Conservation (phyloP, 92 coral and sea anemone species). For the Muricea muricata region DNA sequence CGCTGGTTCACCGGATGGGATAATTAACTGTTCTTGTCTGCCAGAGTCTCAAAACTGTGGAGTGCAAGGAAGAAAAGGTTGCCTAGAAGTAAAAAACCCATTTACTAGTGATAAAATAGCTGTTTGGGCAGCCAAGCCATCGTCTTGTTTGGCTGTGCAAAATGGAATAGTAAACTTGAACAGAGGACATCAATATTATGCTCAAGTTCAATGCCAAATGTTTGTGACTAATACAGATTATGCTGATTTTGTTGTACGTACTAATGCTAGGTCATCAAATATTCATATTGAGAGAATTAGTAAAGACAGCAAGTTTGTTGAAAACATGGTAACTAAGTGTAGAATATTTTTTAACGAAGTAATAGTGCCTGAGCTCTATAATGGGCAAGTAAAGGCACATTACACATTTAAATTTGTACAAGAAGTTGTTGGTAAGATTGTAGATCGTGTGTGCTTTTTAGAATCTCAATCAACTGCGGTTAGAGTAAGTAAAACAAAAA, state of each 20-base stretch:
- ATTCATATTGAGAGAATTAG: not conserved
- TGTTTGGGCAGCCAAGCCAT: no score
- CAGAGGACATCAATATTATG: conserved; percentile 26
- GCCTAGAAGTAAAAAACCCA: no score
- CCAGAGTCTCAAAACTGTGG: no score
- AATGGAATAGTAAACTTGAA: no score
- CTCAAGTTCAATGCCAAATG: conserved; percentile 41
- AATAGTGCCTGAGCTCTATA: not conserved
- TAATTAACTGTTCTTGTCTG: no score
- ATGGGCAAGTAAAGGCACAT: not conserved
- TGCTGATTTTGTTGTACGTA: conserved; percentile 54
- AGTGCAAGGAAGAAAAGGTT: no score
- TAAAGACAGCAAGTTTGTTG: not conserved
- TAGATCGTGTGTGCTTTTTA: not conserved
- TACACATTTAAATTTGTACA: not conserved
- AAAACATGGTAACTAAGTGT: not conserved
- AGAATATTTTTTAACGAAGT: not conserved
- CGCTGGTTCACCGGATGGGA: no score
- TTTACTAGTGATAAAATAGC: no score
- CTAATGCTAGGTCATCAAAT: conserved; percentile 5
- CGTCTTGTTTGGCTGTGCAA: no score
- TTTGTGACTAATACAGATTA: conserved; percentile 33
- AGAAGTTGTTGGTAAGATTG: not conserved
- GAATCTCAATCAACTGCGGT: not conserved
- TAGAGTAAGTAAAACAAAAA: not conserved